Base-by-base conservation (phyloP, 2,797 vertebrate species). In the Ficedula albicollis region DNA sequence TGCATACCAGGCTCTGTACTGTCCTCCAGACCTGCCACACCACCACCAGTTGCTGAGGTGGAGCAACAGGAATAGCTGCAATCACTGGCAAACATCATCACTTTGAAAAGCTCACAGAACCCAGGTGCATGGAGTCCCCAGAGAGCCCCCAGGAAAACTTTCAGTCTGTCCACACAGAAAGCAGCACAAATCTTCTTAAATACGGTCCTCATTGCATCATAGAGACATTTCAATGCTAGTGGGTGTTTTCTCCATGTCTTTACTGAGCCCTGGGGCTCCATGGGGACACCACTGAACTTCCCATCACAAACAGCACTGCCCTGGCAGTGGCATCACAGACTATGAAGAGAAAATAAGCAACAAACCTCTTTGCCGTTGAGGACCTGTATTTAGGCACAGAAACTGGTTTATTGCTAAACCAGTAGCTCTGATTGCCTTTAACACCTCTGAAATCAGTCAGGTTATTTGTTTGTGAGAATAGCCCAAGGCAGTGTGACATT, bases 111-210 rank as follows among this genome's bases (percentile, higher is more conserved):
- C 55, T 64, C 41, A 8, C 5, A 0, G 34, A 64, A 11, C 32
- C 19, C 49, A 55, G 48, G 34, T 34, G 11, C 0, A 0, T 5
- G 36, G 11, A 32, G 12, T 60, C 8, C 25, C 25, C 22, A 34
- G 30, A 62, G 75, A 29, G 15, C 54, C 10, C 25, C 36, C 22
- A 54, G 4, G 55, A 77, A 88, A 80, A 49, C 43, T 54, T 36
- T 17, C 36, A 54, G 21, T 36, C 21, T 75, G 20, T 21, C 43
- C 27, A 4, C 1, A 0, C 2, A 54, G 80, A 84, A 80, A 89
- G 17, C 23, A 59, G 19, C 69, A 43, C n/a, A 59, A 36, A 43
- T 30, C 23, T 46, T 62, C 69, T 77, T 56, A 49, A 80, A 86
- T 30, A 8, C 9, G 5, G 15, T 66, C 43, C 68, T 80, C n/a